Conservation (phyloP, 2,888 invertebrate species). For the Lagria hirta region DNA sequence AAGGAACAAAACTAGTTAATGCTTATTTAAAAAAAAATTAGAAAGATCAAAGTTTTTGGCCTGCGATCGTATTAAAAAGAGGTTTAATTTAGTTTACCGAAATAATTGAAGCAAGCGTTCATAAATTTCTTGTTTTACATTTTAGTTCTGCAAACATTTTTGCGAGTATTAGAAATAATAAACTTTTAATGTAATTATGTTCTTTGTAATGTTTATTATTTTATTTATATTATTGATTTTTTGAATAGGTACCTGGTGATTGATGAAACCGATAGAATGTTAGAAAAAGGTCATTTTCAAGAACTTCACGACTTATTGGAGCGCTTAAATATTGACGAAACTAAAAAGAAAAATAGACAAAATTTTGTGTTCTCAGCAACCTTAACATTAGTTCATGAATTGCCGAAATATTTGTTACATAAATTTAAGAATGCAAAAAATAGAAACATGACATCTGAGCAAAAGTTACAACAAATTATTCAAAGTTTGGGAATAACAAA, state of each 20-base stretch:
- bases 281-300: constrained; percentile 94
- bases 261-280: constrained; percentile 98
- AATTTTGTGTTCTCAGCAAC: constrained; percentile 98
- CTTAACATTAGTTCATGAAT: constrained; percentile 85
- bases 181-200: background rate
- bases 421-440: constrained; percentile 59
- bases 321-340: constrained; percentile 71
- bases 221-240: no score
- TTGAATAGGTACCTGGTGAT: constrained; percentile 90
- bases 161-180: no score
- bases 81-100: no score
- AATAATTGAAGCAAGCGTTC: no score
- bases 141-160: no score
- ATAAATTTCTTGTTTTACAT: no score
- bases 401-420: constrained; percentile 71
- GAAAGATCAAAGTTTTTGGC: no score
- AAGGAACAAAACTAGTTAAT: no score
- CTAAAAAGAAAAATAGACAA: constrained; percentile 67
- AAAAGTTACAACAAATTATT: constrained; percentile 77
- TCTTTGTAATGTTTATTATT: constrained; percentile 13
- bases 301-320: constrained; percentile 83
- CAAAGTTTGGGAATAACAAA: constrained; percentile 82
- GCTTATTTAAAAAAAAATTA: no score
- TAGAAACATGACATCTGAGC: constrained; percentile 67
- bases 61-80: no score